Evolutionary conservation across 2,888 invertebrate species (phyloP), one percentile per base, ranked within the genome.

Genomic region (Macrophya alboannulata): DNA sequence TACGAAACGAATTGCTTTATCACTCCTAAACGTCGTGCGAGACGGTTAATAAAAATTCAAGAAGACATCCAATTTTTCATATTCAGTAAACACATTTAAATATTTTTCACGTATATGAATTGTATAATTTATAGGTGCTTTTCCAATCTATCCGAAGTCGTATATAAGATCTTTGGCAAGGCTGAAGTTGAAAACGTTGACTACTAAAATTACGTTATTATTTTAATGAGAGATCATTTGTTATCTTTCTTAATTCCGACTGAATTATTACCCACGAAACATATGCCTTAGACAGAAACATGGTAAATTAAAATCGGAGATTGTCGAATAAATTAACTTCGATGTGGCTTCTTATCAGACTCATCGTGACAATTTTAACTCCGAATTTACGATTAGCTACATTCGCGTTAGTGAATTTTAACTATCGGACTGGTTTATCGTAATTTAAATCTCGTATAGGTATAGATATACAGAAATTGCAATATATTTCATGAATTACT

Each of bases 401-500:
- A 71, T 74, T 74, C 31, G 77, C 15, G 51, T 77, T 48, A 17
- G n/a, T 55, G 31, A 51, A 77, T 77, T 77, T 31, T 12, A 51
- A 15, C 77, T 4, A 77, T 51, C 15, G 51, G 10, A 55, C 12
- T 55, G 72, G 1, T 77, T 55, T 51, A 77, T 77, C 77, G 55
- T 77, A 15, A 31, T 5, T 77, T 9, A 51, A n/a, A 77, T 77
- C 77, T 77, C 12, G n/a, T 37, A 8, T 77, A 77, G n/a, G n/a
- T 3, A 31, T 3, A 31, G 31, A n/a, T n/a, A n/a, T 77, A 4
- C 68, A 74, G 48, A 77, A 77, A 51, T 77, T 48, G 55, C 77
- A 51, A 55, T 77, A 55, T 55, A 55, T 37, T 51, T 77, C 77
- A 77, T 51, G 77, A 77, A 77, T 77, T 55, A 55, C 51, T 77